Evolutionary conservation across 2,797 vertebrate species (phyloP).

Genomic region (Enteromius trimaculatus): DNA sequence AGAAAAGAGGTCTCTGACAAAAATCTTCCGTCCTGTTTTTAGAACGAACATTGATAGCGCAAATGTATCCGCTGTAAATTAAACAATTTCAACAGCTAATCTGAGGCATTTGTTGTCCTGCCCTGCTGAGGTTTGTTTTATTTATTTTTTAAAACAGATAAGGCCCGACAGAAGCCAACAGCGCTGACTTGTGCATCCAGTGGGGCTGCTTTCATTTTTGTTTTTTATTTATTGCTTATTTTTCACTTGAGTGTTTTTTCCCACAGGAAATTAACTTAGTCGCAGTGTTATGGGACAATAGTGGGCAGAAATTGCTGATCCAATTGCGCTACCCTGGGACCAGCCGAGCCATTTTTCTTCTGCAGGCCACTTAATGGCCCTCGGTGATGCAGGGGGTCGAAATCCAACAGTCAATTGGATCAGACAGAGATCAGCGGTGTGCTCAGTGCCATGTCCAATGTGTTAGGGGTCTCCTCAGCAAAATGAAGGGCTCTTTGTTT

Average conservation of each 20-base stretch:
- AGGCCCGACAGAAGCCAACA: not conserved
- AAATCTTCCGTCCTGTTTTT: not conserved
- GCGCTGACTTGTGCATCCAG: constrained; percentile 16
- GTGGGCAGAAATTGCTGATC: constrained; percentile 71
- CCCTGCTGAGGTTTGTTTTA: not conserved
- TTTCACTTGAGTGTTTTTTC: constrained; percentile 71
- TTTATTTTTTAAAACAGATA: constrained; percentile 26
- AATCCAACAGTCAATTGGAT: constrained; percentile 71
- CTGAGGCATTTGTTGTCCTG: constrained; percentile 20
- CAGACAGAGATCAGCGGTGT: constrained; percentile 67
- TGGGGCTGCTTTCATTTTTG: constrained; percentile 54
- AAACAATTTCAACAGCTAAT: not conserved
- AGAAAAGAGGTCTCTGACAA: not conserved
- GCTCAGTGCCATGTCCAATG: constrained; percentile 57
- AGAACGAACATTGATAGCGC: no score
- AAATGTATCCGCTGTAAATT: not conserved
- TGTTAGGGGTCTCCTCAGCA: constrained; percentile 53
- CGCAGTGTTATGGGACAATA: constrained; percentile 72
- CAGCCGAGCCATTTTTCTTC: constrained; percentile 74
- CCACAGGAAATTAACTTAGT: constrained; percentile 77
- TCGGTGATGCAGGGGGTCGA: constrained; percentile 70
- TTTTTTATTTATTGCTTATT: constrained; percentile 71
- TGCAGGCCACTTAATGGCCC: constrained; percentile 77
- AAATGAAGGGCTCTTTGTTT: constrained; percentile 48
- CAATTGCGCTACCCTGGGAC: constrained; percentile 73